Evolutionary conservation across 1,140 invertebrate species (phyloP), one percentile per base, ranked within the genome.

Genomic region (Drosophila tropicalis): DNA sequence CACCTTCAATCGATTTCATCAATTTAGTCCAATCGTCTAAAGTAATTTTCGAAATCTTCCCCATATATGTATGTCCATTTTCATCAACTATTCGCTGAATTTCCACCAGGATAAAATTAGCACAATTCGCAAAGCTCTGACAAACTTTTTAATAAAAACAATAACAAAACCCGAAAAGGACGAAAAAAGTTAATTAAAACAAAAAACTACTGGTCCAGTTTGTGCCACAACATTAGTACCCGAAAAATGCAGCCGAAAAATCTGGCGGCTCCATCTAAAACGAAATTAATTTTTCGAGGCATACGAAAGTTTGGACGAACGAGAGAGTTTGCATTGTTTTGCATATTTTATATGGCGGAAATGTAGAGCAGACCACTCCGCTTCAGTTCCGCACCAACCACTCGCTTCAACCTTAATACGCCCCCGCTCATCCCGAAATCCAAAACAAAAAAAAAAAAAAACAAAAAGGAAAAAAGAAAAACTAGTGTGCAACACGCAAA

Each of bases 261-360:
- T 86, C 74, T 87, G 76, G 58, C 44, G 72, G 72, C 58, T 47
- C 58, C 80, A 79, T 64, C 84, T 68, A 83, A 80, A 82, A 87
- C 74, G 73, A 66, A 86, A 87, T 87, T 83, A 89, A 89, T 87
- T 87, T 86, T 70, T 77, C 44, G 79, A 68, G 51, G 64, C 72
- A 69, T 65, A 76, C 61, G 17, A 79, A 87, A 87, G 72, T 86
- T 86, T 70, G 72, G 40, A 67, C 79, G 74, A 65, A 51, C 44
- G 17, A 70, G 72, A 79, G 83, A 80, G 83, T 76, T 77, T 83
- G 84, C 84, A 80, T 87, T 87, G 79, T 89, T 87, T 89, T 87
- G 83, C 83, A 87, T 87, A 87, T 87, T 87, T 87, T 89, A 86
- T 87, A 73, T 62, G 58, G 79, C 83, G 80, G 76, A 89, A 87